Evolutionary conservation across 2,888 invertebrate species (phyloP).

Genomic region (Dryocosmus kuriphilus): DNA sequence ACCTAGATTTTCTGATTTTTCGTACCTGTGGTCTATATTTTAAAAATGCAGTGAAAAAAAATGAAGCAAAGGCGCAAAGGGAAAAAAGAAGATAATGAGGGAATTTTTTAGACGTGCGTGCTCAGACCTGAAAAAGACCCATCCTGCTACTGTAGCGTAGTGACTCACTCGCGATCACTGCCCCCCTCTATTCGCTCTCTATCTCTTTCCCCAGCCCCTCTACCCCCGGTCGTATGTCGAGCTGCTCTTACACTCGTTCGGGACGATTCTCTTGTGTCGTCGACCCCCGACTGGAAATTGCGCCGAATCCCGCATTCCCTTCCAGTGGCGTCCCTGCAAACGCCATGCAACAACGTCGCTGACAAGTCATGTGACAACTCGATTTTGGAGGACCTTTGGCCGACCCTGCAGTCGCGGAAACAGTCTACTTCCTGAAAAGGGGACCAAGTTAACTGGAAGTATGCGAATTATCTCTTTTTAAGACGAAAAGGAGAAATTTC

Average conservation of each 20-base stretch:
- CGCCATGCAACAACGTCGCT: conserved; percentile 31
- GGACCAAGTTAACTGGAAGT: background rate
- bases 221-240: background rate
- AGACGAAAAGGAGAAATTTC: too few relatives aligned
- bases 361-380: conserved; percentile 19
- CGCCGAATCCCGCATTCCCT: conserved; percentile 69
- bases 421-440: background rate
- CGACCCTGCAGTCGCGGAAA: background rate
- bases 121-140: conserved; percentile 27
- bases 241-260: conserved; percentile 47
- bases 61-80: background rate
- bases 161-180: conserved; percentile 67
- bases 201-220: conserved; percentile 26
- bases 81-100: conserved; percentile 34
- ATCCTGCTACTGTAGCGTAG: conserved; percentile 63
- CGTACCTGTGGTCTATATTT: background rate
- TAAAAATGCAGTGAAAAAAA: conserved; percentile 3
- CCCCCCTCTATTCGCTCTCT: conserved; percentile 54
- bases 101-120: background rate
- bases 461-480: background rate
- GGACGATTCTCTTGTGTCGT: conserved; percentile 69
- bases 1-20: background rate
- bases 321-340: conserved; percentile 40
- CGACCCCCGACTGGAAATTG: conserved; percentile 65
- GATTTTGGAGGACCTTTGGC: conserved; percentile 4